Percentiles rank a stretch among this genome's conserved stretches.
Conservation (phyloP, 2,888 invertebrate genomes). For the Salpingus planirostris region DNA sequence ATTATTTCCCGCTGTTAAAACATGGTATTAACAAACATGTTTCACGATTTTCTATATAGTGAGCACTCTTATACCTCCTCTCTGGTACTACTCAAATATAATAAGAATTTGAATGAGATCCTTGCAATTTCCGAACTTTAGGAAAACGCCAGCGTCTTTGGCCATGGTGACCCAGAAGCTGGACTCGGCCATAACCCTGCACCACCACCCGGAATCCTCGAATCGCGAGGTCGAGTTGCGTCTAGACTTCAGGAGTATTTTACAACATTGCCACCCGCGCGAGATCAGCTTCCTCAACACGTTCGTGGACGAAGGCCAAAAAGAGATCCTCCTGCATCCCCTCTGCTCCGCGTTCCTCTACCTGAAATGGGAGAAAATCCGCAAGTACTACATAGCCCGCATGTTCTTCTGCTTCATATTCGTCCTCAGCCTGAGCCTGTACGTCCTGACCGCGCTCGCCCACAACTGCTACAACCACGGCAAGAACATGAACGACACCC, state of each 20-base stretch:
- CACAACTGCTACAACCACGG: slow-evolving; percentile 80
- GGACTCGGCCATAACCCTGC: slow-evolving; percentile 70
- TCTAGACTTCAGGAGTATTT: slow-evolving; percentile 70
- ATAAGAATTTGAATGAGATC: no score
- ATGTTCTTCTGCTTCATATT: slow-evolving; percentile 71
- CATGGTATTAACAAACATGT: no score
- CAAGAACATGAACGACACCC: slow-evolving; percentile 55
- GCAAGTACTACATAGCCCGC: slow-evolving; percentile 77
- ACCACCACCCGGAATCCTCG: slow-evolving; percentile 67
- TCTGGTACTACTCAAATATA: no score
- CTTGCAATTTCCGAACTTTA: no score
- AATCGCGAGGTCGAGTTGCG: slow-evolving; percentile 74
- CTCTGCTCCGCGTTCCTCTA: slow-evolving; percentile 80
- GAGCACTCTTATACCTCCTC: no score
- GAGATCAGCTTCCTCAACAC: slow-evolving; percentile 82
- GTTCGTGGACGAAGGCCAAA: slow-evolving; percentile 82
- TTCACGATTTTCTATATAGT: no score
- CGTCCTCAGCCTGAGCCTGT: slow-evolving; percentile 69
- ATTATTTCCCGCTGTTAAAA: no score
- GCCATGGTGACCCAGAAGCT: slow-evolving; percentile 74
- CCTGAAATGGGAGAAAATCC: slow-evolving; percentile 84
- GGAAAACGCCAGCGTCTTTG: slow-evolving; percentile 79
- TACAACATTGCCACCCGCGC: slow-evolving; percentile 74
- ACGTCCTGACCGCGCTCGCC: slow-evolving; percentile 72
- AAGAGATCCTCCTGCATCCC: slow-evolving; percentile 78